Conservation (phyloP, 2,113 vertebrate genomes). For the Rhynchopsitta pachyrhyncha region DNA sequence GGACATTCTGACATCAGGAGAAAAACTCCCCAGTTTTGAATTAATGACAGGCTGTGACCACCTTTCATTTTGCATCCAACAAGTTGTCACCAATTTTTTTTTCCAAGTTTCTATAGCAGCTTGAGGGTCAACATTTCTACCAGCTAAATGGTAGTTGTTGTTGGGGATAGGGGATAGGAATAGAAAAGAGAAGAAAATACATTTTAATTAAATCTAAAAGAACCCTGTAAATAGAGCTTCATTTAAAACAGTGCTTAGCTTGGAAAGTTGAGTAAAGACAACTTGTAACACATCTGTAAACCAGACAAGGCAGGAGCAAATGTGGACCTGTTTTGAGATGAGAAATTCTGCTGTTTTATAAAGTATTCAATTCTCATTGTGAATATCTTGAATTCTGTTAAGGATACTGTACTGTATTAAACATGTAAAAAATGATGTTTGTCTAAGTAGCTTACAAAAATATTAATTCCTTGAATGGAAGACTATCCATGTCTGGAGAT, state of each 20-base stretch:
- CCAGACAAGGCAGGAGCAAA: constrained; percentile 31
- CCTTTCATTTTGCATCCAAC: constrained; percentile 31
- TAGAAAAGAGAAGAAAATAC: neutral
- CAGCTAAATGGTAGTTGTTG: neutral
- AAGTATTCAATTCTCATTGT: constrained; percentile 69
- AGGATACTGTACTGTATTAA: constrained; percentile 74
- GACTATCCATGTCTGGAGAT: constrained; percentile 62
- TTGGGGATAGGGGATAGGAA: neutral
- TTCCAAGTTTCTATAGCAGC: neutral
- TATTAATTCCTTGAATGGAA: constrained; percentile 38
- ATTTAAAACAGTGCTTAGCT: constrained; percentile 53
- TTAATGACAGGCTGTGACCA: neutral
- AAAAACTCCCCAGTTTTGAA: neutral
- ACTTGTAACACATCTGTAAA: constrained; percentile 45
- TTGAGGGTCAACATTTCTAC: constrained; percentile 6
- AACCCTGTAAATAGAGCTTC: constrained; percentile 62
- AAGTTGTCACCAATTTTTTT: neutral
- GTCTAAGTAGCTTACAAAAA: constrained; percentile 71
- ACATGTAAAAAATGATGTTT: constrained; percentile 76
- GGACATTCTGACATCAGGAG: neutral
- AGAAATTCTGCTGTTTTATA: constrained; percentile 69
- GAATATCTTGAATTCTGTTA: constrained; percentile 77
- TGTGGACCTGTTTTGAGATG: constrained; percentile 14
- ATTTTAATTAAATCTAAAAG: constrained; percentile 34
- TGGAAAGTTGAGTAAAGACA: constrained; percentile 51